Evolutionary conservation across 1,140 invertebrate species (phyloP), one percentile per base, ranked within the genome.

Genomic region (Rhopalosiphum maidis): DNA sequence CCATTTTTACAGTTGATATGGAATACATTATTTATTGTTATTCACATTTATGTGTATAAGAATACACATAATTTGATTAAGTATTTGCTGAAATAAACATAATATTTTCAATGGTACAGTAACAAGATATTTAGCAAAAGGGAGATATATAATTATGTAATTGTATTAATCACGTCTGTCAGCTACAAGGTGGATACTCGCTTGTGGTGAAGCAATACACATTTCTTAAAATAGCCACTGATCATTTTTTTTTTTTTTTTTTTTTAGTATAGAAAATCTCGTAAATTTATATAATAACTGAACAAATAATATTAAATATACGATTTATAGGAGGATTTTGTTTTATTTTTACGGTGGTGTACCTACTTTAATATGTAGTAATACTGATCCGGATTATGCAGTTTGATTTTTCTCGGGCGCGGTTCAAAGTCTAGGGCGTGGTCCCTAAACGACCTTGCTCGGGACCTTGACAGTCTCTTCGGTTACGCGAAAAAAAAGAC

Each of bases 351-450:
- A 46, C 85, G 23, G 7, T 25, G 41, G 23, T 18, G 25, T 18
- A 35, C 18, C 41, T 88, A n/a, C 85, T 46, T n/a, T 41, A 43
- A 48, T 46, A n/a, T 48, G 48, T 54, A 89, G 51, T 90, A 90
- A 90, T 68, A 90, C 54, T 43, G 89, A 90, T 90, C 89, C 55
- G 89, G 89, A 90, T 90, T 68, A 60, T 68, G 89, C 15, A 37
- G 89, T 90, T 68, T 90, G 54, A 90, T 68, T 90, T 89, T 90
- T 90, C 89, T 90, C 54, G 89, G 89, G 89, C 55, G 89, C 89
- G 89, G 89, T 90, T 68, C 89, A 60, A 43, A 43, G 89, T 90
- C 89, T 90, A 90, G 89, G 89, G 89, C 89, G 89, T 90, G 89
- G 89, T 90, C 54, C 89, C 89, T 90, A 90, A 60, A 90, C 54